Evolutionary conservation across 2,797 vertebrate species (phyloP).

Genomic region (Eospalax fontanierii): DNA sequence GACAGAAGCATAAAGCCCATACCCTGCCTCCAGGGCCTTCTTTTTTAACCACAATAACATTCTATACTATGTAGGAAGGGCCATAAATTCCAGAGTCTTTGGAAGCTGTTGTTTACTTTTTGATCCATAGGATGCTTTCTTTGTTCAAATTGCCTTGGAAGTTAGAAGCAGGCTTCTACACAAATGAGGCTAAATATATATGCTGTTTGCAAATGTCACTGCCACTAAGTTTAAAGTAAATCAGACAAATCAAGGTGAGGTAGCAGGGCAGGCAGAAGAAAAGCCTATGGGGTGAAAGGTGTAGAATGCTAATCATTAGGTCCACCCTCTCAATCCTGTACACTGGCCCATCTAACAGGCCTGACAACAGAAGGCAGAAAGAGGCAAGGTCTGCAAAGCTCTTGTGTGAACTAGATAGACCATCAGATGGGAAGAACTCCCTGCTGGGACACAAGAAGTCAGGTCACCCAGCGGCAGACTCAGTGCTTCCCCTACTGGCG

Average conservation of each 20-base stretch:
- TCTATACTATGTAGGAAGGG: background rate
- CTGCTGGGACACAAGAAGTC: background rate
- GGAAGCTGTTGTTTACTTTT: slow-evolving; percentile 45
- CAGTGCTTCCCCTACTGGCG: background rate
- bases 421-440: background rate
- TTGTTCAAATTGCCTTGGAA: slow-evolving; percentile 43
- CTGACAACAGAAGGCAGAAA: slow-evolving; percentile 54
- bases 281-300: background rate
- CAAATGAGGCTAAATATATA: slow-evolving; percentile 27
- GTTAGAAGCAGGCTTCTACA: slow-evolving; percentile 58
- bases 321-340: slow-evolving; percentile 45
- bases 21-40: slow-evolving; percentile 22
- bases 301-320: background rate
- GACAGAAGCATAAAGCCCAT: background rate
- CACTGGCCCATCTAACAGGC: background rate
- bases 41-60: background rate
- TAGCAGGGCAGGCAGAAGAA: background rate
- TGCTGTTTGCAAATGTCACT: slow-evolving; percentile 60
- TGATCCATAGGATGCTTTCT: slow-evolving; percentile 19
- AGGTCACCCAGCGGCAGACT: slow-evolving; percentile 51
- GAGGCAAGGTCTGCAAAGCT: background rate
- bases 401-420: background rate
- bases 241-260: slow-evolving; percentile 46
- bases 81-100: slow-evolving; percentile 27
- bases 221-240: slow-evolving; percentile 47